Evolutionary conservation across 2,797 vertebrate genomes (phyloP).

Genomic region (Lophotriccus pileatus): DNA sequence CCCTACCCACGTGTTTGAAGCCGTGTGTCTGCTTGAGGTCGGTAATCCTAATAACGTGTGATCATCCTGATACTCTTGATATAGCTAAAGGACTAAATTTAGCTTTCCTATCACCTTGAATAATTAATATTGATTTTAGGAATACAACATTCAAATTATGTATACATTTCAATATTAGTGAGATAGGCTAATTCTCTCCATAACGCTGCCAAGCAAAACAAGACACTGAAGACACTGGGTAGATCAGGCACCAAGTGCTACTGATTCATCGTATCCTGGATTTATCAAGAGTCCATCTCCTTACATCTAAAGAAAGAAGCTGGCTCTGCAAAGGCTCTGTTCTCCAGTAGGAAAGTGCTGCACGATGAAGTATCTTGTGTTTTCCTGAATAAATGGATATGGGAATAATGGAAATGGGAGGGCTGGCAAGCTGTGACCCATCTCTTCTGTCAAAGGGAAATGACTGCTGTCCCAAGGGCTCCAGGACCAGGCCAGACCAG

Average conservation of each 20-base stretch:
- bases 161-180: background rate
- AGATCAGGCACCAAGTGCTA: background rate
- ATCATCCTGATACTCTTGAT: background rate
- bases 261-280: background rate
- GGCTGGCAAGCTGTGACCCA: background rate
- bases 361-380: background rate
- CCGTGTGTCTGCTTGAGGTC: background rate
- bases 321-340: background rate
- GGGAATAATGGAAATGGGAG: background rate
- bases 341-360: background rate
- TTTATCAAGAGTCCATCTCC: background rate
- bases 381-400: background rate
- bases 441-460: background rate
- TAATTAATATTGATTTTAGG: constrained; percentile 8
- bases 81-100: background rate
- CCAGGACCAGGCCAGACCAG: background rate
- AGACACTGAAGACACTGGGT: background rate
- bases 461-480: background rate
- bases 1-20: background rate
- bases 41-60: background rate
- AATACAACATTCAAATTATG: background rate
- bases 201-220: background rate
- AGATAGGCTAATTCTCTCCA: constrained; percentile 1
- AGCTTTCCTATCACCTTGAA: background rate
- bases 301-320: background rate